A percentile compares a stretch with the other conserved stretches of the same genome.
phyloP scores from a whole-genome alignment of 2,888 invertebrate genomes.

The Prosapia bicincta region DNA sequence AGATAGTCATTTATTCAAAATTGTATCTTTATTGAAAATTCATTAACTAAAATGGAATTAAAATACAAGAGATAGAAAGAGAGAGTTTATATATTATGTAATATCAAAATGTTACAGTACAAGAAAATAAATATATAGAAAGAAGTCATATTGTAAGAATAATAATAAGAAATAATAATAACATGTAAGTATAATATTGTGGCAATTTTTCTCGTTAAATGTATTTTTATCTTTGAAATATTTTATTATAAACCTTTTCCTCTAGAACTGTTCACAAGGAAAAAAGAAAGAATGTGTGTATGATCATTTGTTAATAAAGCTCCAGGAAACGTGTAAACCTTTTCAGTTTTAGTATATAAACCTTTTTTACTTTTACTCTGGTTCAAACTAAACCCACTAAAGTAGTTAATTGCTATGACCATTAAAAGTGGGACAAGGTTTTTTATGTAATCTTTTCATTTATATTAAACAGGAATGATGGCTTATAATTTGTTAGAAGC shows the following conservation, averaged over 20 bases:
- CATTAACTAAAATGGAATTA: constrained; percentile 6
- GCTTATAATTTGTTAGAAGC: no score
- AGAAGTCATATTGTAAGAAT: constrained; percentile 24
- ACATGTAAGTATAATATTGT: constrained; percentile 29
- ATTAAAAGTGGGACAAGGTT: no score
- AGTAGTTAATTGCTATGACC: no score
- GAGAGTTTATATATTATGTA: constrained; percentile 20
- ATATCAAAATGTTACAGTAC: constrained; percentile 30
- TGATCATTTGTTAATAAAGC: constrained; percentile 27
- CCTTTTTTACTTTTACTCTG: no score
- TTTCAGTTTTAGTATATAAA: no score
- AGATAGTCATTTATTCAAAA: neutral
- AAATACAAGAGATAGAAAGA: constrained; percentile 30
- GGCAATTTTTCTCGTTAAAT: constrained; percentile 32
- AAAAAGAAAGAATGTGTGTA: constrained; percentile 26
- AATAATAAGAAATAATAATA: constrained; percentile 24
- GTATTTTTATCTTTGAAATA: constrained; percentile 32
- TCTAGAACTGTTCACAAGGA: constrained; percentile 27
- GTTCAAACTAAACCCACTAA: no score
- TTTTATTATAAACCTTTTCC: constrained; percentile 30
- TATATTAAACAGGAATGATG: no score
- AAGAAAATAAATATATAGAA: constrained; percentile 28
- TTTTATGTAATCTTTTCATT: no score
- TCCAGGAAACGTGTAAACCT: constrained; percentile 2
- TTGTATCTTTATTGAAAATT: neutral